Conservation (phyloP, 2,113 vertebrate genomes). For the Asarcornis scutulata region DNA sequence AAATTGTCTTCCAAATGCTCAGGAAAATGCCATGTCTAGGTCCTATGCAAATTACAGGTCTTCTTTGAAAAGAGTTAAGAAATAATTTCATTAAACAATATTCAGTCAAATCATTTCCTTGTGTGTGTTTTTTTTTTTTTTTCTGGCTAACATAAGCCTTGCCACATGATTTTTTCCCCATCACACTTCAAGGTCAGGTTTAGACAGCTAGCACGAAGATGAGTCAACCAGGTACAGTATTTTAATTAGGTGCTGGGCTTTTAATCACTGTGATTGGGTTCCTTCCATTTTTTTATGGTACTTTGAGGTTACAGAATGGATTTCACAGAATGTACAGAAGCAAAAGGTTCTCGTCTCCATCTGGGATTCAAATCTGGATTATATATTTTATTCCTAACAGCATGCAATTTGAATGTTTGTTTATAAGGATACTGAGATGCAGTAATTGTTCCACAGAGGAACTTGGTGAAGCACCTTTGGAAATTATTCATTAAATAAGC, state of each 20-base stretch:
- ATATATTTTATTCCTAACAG: background rate
- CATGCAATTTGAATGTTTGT: background rate
- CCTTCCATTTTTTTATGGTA: constrained; percentile 14
- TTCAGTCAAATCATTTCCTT: background rate
- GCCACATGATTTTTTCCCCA: background rate
- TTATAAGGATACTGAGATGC: background rate
- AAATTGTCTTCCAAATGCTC: background rate
- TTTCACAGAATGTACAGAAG: constrained; percentile 30
- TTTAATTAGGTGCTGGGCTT: constrained; percentile 2
- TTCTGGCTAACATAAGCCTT: background rate
- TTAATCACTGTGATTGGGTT: constrained; percentile 21
- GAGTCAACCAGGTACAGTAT: constrained; percentile 29
- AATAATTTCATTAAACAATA: background rate
- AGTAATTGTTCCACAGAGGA: background rate
- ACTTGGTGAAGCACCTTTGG: background rate
- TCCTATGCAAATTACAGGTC: background rate
- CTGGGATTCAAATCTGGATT: constrained; percentile 47
- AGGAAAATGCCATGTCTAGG: background rate
- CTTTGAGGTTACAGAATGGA: constrained; percentile 34
- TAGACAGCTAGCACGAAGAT: constrained; percentile 8
- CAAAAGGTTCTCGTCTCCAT: constrained; percentile 34
- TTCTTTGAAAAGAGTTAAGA: background rate
- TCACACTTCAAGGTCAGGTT: constrained; percentile 33
- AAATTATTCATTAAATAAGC: constrained; percentile 19
- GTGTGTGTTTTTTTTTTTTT: background rate